Evolutionary conservation across 2,888 invertebrate genomes (phyloP).

Genomic region (Ophion obscuratus): DNA sequence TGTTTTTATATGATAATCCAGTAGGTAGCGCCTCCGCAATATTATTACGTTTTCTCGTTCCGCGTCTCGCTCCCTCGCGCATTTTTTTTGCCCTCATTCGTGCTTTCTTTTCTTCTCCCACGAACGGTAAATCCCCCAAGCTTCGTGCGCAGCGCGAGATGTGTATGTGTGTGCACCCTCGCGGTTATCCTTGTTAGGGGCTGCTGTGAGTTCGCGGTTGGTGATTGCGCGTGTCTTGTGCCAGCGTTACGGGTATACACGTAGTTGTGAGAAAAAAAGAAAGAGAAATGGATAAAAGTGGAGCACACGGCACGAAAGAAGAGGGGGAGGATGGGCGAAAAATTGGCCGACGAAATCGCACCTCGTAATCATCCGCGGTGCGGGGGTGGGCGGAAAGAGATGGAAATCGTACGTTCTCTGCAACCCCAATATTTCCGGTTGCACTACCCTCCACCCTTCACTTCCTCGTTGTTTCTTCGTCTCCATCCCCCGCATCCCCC

Average conservation of each 20-base stretch:
- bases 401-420: constrained; percentile 35
- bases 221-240: constrained; percentile 64
- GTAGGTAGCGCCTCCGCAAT: constrained; percentile 68
- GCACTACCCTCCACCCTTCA: constrained; percentile 48
- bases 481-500: constrained; percentile 14
- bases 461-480: constrained; percentile 31
- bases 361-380: constrained; percentile 68
- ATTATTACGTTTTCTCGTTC: constrained; percentile 70
- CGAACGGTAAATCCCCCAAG: constrained; percentile 60
- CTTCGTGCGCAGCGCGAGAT: constrained; percentile 16
- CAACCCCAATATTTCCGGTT: constrained; percentile 70
- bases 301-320: constrained; percentile 38
- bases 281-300: constrained; percentile 26
- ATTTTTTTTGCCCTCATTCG: constrained; percentile 32
- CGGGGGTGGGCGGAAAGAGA: constrained; percentile 25
- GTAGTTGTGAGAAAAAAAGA: constrained; percentile 37
- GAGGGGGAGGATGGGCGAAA: constrained; percentile 59
- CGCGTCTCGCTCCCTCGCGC: constrained; percentile 57
- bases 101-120: constrained; percentile 49
- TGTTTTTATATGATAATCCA: constrained; percentile 73
- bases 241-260: constrained; percentile 11
- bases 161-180: constrained; percentile 21
- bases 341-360: constrained; percentile 67
- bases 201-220: constrained; percentile 44
- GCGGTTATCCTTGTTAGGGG: constrained; percentile 66